phyloP scores from a whole-genome alignment of 2,113 vertebrate species.

The Micronisus gabar region DNA sequence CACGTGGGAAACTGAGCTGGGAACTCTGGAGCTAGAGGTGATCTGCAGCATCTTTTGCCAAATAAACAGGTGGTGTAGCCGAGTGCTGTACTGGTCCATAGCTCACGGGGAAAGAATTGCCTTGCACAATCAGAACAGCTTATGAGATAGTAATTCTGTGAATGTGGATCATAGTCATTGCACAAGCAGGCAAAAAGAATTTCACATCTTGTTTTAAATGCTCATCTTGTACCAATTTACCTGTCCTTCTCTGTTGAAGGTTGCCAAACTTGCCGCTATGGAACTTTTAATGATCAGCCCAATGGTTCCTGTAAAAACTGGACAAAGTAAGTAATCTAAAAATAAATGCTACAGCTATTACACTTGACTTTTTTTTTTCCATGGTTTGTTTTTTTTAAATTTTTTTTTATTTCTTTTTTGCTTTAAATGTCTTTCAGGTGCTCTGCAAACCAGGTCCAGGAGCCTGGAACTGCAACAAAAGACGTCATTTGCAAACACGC shows the following conservation, averaged over 20 bases:
- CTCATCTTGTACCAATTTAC: background rate
- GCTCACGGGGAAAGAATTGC: background rate
- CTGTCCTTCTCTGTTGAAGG: background rate
- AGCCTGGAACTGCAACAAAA: constrained; percentile 49
- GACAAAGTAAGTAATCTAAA: constrained; percentile 54
- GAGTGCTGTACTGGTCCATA: too few species aligned
- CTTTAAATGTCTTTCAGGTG: constrained; percentile 56
- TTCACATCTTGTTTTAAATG: background rate
- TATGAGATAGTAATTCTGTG: background rate
- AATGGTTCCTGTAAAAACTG: constrained; percentile 55
- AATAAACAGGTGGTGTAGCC: background rate
- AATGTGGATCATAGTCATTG: background rate
- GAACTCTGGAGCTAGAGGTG: background rate
- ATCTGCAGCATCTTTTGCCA: background rate
- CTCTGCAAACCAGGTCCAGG: background rate
- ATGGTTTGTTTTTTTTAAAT: too few species aligned
- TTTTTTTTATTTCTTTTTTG: background rate
- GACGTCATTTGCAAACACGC: constrained; percentile 52
- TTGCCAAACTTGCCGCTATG: constrained; percentile 36
- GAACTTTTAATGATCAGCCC: constrained; percentile 52
- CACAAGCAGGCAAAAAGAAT: background rate
- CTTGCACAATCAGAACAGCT: background rate
- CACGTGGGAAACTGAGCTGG: background rate
- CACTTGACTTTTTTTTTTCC: background rate
- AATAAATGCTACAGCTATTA: background rate